Evolutionary conservation across 2,888 invertebrate species (phyloP), one percentile per base, ranked within the genome.

Genomic region (Hyppa rectilinea): DNA sequence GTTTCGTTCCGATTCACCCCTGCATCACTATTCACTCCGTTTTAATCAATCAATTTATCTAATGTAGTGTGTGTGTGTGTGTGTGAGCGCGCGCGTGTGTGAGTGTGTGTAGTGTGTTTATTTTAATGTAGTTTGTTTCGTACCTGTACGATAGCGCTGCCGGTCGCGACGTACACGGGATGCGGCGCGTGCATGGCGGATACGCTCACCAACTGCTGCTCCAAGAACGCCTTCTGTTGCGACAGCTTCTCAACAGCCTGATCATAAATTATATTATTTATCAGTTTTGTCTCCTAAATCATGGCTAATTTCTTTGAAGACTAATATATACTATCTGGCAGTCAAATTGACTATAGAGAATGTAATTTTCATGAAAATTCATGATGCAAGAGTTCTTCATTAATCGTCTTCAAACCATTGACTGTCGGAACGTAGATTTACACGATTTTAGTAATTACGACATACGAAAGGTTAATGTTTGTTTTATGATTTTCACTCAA

Each of bases 131-230:
- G 31, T 53, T 53, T 31, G 14, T n/a, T 55, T 31, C n/a, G 17
- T 47, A 65, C 95, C 93, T 95, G 95, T 4, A 96, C 94, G 31
- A 96, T 95, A 40, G 94, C 94, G 83, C 95, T 96, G 78, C 95
- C 95, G 1, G 95, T 93, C 3, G 95, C 93, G 6, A 94, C 93
- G 77, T 89, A 92, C 80, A 91, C 73, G 17, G 88, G 85, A 7
- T 73, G 71, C 40, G 78, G 40, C 43, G 77, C 40, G 9, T 45
- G 71, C 61, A 83, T 75, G 4, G 71, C 65, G 0, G 89, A 82
- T 43, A 82, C 65, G 1, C 76, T 36, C 20, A 79, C 61, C 29
- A 89, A 69, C 75, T 93, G 87, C 52, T 91, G 90, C 74, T 94
- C 94, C 71, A 94, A 70, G 1, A 86, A 73, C 0, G 82, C 72